These are phyloP conservation scores for Arctia plantaginis DNA, from an alignment of 2,888 invertebrate species.

Conservation along the genomic window DNA sequence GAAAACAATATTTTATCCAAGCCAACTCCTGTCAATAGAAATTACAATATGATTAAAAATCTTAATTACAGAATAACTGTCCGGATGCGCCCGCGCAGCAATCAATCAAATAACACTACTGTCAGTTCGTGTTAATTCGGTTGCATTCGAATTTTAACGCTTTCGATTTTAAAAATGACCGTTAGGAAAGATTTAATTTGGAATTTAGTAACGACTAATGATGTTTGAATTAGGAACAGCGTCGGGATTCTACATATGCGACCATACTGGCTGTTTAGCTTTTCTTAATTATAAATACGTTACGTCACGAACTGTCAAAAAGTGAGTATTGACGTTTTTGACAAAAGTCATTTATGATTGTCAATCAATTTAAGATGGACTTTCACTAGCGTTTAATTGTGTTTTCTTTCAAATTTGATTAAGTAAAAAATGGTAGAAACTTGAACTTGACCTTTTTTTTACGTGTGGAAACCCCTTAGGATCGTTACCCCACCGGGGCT, in stretches of 20 bases:
- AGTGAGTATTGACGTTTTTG: not conserved
- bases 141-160: constrained; percentile 16
- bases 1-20: constrained; percentile 18
- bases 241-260: not conserved
- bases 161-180: constrained; percentile 24
- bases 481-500: no score
- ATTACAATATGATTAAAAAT: constrained; percentile 39
- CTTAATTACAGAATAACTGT: constrained; percentile 40
- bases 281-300: not conserved
- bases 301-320: not conserved
- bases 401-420: not conserved
- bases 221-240: constrained; percentile 16
- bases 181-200: constrained; percentile 15
- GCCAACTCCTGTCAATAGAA: constrained; percentile 37
- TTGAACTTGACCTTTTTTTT: not conserved
- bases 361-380: not conserved
- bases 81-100: constrained; percentile 16
- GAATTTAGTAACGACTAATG: constrained; percentile 14
- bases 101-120: constrained; percentile 34
- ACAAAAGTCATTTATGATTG: not conserved
- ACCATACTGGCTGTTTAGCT: not conserved
- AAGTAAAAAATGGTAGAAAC: not conserved
- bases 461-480: no score
- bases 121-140: constrained; percentile 25
- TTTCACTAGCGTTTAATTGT: not conserved